These are phyloP conservation scores for Symphodus melops DNA, from an alignment of 2,113 vertebrate genomes.

Conservation along the genomic window DNA sequence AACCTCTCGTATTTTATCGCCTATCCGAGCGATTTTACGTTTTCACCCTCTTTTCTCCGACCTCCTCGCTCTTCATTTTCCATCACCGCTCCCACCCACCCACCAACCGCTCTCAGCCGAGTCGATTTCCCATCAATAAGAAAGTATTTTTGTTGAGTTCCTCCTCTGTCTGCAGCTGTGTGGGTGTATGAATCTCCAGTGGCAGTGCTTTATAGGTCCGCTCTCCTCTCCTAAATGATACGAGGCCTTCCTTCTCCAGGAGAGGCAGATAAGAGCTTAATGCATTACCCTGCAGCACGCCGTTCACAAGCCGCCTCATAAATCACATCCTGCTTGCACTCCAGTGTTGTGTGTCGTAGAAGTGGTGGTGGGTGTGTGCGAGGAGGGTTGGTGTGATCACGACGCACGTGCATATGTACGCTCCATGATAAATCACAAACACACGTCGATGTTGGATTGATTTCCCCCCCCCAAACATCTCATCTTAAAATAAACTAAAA, in stretches of 20 bases:
- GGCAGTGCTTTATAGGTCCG: constrained; percentile 42
- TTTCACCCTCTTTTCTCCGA: constrained; percentile 23
- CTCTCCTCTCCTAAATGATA: constrained; percentile 51
- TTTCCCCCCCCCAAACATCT: constrained; percentile 26
- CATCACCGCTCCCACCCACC: constrained; percentile 13
- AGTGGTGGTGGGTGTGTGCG: neutral
- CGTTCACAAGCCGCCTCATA: constrained; percentile 66
- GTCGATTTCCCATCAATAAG: constrained; percentile 41
- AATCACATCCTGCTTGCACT: constrained; percentile 71
- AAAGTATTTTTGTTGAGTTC: constrained; percentile 47
- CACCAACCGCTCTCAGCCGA: constrained; percentile 6
- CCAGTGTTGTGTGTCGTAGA: constrained; percentile 39
- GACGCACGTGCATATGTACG: constrained; percentile 28
- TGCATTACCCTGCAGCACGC: constrained; percentile 74
- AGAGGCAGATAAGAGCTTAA: constrained; percentile 79
- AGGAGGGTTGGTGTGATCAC: constrained; percentile 4
- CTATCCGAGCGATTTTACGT: constrained; percentile 1
- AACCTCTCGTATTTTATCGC: constrained; percentile 34
- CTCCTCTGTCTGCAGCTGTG: constrained; percentile 32
- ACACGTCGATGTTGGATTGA: constrained; percentile 64
- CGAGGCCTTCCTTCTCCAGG: constrained; percentile 55
- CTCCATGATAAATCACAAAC: constrained; percentile 42
- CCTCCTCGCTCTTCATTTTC: constrained; percentile 24
- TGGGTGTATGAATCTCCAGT: constrained; percentile 51
- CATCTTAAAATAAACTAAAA: constrained; percentile 42